Evolutionary conservation across 2,888 invertebrate genomes (phyloP).

Genomic region (Dynastes tityus): DNA sequence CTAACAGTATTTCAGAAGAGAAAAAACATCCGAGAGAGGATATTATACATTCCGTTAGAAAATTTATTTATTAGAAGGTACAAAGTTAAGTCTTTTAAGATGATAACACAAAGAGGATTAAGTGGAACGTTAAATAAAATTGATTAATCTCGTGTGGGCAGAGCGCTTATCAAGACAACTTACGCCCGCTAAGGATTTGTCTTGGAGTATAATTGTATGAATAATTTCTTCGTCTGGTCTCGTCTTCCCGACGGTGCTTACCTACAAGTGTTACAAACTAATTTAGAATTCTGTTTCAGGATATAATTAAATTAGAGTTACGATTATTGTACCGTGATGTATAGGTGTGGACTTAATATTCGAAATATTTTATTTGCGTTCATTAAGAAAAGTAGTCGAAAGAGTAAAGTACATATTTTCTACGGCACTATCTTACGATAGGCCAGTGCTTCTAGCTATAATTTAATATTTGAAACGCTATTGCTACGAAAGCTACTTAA

Average conservation of each 20-base stretch:
- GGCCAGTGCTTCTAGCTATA: too few species aligned
- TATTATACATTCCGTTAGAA: slow-evolving; percentile 45
- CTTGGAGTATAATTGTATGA: slow-evolving; percentile 44
- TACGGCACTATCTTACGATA: too few species aligned
- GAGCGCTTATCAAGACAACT: slow-evolving; percentile 40
- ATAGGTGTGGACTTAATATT: not conserved
- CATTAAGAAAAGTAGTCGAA: too few species aligned
- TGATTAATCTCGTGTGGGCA: slow-evolving; percentile 48
- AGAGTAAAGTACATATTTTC: too few species aligned
- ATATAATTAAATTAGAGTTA: slow-evolving; percentile 31
- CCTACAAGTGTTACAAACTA: slow-evolving; percentile 33
- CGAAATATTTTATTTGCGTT: too few species aligned
- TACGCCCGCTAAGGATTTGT: slow-evolving; percentile 46
- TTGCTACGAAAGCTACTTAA: too few species aligned
- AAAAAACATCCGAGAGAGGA: slow-evolving; percentile 10
- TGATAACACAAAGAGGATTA: slow-evolving; percentile 50
- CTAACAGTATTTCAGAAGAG: slow-evolving; percentile 18
- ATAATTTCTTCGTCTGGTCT: slow-evolving; percentile 33
- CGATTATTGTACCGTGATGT: not conserved
- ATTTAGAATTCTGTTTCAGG: slow-evolving; percentile 32
- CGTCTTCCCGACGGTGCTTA: slow-evolving; percentile 18
- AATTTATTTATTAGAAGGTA: slow-evolving; percentile 46
- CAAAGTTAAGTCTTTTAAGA: slow-evolving; percentile 39
- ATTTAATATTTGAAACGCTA: too few species aligned
- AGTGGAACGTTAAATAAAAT: slow-evolving; percentile 45